phyloP scores from a whole-genome alignment of 2,888 invertebrate species.

The Himalopsyche kuldschensis region DNA sequence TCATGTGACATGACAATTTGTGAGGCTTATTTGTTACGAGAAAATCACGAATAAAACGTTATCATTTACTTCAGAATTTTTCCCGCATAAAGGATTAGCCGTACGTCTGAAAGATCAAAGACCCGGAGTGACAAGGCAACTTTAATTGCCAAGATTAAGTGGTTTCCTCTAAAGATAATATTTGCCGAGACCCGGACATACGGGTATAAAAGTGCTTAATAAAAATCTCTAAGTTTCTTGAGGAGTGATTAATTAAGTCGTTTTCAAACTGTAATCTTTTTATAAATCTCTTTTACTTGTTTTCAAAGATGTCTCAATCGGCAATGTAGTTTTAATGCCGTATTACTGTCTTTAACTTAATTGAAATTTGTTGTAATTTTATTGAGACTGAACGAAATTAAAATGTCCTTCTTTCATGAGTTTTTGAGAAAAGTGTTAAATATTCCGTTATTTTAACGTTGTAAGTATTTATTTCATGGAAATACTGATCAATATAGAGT shows the following conservation, averaged over 20 bases:
- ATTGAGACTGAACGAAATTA: too few relatives aligned
- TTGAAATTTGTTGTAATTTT: too few relatives aligned
- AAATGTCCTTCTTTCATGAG: too few relatives aligned
- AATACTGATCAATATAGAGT: too few relatives aligned
- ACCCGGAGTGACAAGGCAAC: slow-evolving; percentile 10
- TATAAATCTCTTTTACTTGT: neutral
- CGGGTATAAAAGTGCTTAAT: neutral
- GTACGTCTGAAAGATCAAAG: neutral
- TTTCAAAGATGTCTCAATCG: neutral
- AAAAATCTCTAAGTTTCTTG: neutral
- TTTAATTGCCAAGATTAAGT: slow-evolving; percentile 25
- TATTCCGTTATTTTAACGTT: too few relatives aligned
- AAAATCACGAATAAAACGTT: neutral
- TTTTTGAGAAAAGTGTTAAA: too few relatives aligned
- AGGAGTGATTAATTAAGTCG: neutral
- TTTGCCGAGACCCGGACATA: neutral
- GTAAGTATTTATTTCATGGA: too few relatives aligned
- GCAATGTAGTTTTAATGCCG: neutral
- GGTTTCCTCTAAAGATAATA: slow-evolving; percentile 6
- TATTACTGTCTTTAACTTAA: too few relatives aligned
- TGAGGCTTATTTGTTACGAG: neutral
- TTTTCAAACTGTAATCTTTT: neutral
- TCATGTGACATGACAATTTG: neutral
- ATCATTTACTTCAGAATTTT: neutral
- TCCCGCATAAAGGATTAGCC: slow-evolving; percentile 10